A percentile compares a stretch with the other conserved stretches of the same genome.
Evolutionary conservation across 2,888 invertebrate species (phyloP).

Genomic region (Acleris cristana): DNA sequence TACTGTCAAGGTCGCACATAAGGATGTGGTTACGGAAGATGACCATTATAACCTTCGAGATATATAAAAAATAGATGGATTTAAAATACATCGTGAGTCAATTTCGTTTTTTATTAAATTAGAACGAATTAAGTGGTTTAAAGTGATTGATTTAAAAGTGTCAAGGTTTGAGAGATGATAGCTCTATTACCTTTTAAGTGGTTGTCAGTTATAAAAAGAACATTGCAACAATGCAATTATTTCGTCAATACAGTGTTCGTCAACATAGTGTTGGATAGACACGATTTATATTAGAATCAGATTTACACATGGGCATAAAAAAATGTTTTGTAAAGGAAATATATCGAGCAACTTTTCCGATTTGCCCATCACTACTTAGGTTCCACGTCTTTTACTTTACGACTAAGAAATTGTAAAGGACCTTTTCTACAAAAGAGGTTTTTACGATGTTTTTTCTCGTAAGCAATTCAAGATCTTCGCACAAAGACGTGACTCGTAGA

Average conservation of each 20-base stretch:
- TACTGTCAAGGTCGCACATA: constrained; percentile 26
- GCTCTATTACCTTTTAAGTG: constrained; percentile 4
- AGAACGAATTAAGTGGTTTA: constrained; percentile 15
- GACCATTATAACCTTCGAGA: constrained; percentile 18
- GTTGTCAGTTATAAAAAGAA: constrained; percentile 3
- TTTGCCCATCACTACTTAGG: no score
- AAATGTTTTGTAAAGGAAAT: no score
- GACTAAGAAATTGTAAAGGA: no score
- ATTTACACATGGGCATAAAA: no score
- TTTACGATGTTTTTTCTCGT: no score
- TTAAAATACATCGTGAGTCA: constrained; percentile 29
- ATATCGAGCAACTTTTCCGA: no score
- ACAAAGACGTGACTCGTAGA: no score
- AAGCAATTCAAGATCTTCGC: no score
- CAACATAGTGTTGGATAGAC: no score
- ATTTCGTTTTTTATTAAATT: constrained; percentile 20
- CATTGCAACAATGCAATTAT: background rate
- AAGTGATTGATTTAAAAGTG: constrained; percentile 21
- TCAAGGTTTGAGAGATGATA: constrained; percentile 15
- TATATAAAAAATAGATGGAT: constrained; percentile 15
- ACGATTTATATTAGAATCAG: no score
- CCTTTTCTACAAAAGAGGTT: no score
- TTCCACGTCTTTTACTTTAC: no score
- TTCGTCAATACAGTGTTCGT: background rate
- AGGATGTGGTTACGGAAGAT: constrained; percentile 30